Conservation (phyloP, 2,797 vertebrate genomes). For the Notolabrus celidotus region DNA sequence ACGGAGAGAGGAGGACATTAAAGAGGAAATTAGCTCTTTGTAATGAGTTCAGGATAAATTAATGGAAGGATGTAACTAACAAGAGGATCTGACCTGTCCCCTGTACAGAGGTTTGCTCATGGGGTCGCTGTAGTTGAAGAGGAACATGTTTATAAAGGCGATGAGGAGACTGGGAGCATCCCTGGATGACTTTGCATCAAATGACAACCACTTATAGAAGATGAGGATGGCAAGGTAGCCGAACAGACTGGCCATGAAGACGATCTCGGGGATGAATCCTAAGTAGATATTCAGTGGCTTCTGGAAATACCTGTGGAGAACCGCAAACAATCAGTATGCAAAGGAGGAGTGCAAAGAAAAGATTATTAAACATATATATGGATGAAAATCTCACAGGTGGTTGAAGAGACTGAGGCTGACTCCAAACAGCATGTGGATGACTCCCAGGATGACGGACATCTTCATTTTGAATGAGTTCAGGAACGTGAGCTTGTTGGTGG, state of each 20-base stretch:
- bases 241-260: conserved; percentile 95
- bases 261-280: conserved; percentile 95
- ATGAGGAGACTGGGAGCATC: conserved; percentile 96
- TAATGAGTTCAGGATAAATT: no score
- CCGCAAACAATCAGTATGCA: no score
- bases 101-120: conserved; percentile 88
- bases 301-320: conserved; percentile 91
- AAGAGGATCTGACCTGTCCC: conserved; percentile 89
- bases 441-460: conserved; percentile 96
- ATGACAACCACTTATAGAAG: conserved; percentile 95
- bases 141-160: conserved; percentile 99
- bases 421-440: conserved; percentile 97
- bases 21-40: no score
- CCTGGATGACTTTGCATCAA: conserved; percentile 86
- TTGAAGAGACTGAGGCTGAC: conserved; percentile 88
- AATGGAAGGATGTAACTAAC: no score
- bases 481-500: conserved; percentile 95
- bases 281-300: conserved; percentile 96
- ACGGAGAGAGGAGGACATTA: background rate
- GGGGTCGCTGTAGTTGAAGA: conserved; percentile 92
- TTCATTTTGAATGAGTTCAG: conserved; percentile 99
- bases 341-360: background rate
- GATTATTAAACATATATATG: no score
- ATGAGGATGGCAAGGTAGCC: conserved; percentile 95
- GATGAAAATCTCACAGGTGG: conserved; percentile 77